A percentile compares a stretch with the other conserved stretches of the same genome.
Evolutionary conservation across 2,888 invertebrate genomes (phyloP).

Genomic region (Trimorus sp.): DNA sequence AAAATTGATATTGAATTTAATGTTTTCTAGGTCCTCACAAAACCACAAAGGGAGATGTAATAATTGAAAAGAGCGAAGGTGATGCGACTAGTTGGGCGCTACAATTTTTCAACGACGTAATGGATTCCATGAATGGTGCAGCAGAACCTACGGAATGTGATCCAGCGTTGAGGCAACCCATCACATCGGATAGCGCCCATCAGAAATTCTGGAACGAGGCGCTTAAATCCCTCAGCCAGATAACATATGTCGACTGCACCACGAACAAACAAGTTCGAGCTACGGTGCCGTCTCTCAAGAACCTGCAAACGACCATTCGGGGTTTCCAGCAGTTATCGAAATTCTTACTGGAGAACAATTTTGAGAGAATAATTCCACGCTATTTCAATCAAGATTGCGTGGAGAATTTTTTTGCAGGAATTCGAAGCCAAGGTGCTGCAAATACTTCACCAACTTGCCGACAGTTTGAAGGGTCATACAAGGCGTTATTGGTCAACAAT

Average conservation of each 20-base stretch:
- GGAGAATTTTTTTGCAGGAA: conserved; percentile 35
- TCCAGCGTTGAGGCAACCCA: not conserved
- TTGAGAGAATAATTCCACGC: not conserved
- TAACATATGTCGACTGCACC: not conserved
- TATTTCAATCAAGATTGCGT: not conserved
- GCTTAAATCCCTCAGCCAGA: not conserved
- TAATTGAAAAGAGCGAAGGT: not conserved
- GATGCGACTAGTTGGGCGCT: not conserved
- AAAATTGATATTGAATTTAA: not conserved
- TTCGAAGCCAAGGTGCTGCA: conserved; percentile 25
- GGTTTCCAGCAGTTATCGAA: not conserved
- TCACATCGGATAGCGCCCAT: not conserved
- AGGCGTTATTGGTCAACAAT: conserved; percentile 40
- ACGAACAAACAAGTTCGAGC: not conserved
- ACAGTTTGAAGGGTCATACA: conserved; percentile 27
- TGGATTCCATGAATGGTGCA: conserved; percentile 11
- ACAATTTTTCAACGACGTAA: conserved; percentile 7
- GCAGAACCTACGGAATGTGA: not conserved
- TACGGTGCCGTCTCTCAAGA: not conserved
- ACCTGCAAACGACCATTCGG: not conserved
- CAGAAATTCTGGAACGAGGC: conserved; percentile 2
- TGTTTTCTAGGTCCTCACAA: not conserved
- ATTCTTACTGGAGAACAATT: not conserved
- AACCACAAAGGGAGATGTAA: not conserved
- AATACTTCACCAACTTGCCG: conserved; percentile 28